Base-by-base conservation (phyloP, 2,797 vertebrate species). In the Lacerta bilineata region DNA sequence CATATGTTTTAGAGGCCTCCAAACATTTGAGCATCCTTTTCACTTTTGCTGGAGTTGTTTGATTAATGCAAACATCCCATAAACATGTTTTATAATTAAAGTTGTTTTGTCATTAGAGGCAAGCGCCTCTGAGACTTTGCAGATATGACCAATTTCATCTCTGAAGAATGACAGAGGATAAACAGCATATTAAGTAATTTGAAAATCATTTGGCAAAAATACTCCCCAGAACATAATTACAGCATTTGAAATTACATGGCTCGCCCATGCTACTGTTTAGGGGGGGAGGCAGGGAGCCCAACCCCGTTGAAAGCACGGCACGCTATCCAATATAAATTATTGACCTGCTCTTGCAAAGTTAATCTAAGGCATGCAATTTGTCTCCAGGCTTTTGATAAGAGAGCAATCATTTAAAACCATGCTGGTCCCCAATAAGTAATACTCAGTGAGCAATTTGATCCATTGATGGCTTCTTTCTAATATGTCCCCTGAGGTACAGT, bases 401-500 rank as follows among this genome's bases (percentile, higher is more conserved):
- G 92, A 94, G 91, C 88, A 89, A 80, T 96, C 91, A 94, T 90
- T 95, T 95, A 92, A 92, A 96, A 89, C 88, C 91, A 7, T 68
- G 27, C 87, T 83, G 83, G 41, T 94, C 90, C 88, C 84, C 87
- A 94, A 83, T 95, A 96, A 95, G 92, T 93, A 93, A 94, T 89
- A 71, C 90, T 93, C 79, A 9, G 71, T 88, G 95, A 95, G 41
- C 95, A 95, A 93, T 93, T 94, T 96, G 96, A 97, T 96, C 95
- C 96, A 96, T 93, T 87, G 96, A 95, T 74, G 91, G 93, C 94
- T 66, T 71, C 94, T 92, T 94, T 93, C 93, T 95, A 92, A 95
- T 95, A 90, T 66, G 81, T 94, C 97, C 96, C 96, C 96, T 17
- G 89, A 94, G 95, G 96, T 95, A 91, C 87, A 88, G 93, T 95